Conservation (phyloP, 2,888 invertebrate species). For the Chrysolina haemoptera region DNA sequence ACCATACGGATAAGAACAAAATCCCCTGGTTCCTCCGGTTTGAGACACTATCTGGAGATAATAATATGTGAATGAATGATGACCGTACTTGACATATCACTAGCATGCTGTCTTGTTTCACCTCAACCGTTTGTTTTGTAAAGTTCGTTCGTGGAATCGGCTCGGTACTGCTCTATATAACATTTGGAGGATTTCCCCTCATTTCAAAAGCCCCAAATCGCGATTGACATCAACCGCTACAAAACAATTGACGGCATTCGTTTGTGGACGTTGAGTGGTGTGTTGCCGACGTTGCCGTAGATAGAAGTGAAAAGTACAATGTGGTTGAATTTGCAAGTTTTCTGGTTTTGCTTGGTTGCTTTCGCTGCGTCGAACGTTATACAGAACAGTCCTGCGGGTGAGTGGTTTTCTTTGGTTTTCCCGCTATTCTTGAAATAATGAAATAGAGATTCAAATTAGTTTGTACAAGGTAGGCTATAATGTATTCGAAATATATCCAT, state of each 20-base stretch:
- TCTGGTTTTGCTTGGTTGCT: not conserved
- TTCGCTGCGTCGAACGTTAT: not conserved
- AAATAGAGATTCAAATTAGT: too few relatives aligned
- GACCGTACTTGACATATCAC: not conserved
- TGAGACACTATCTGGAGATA: not conserved
- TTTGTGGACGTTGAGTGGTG: not conserved
- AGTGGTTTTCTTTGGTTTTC: not conserved
- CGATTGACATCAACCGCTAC: not conserved
- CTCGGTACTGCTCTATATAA: not conserved
- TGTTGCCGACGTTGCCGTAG: not conserved
- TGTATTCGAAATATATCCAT: too few relatives aligned
- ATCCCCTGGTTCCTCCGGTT: not conserved
- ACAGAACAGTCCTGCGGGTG: not conserved
- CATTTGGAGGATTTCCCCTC: slow-evolving; percentile 2
- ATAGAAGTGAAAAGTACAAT: not conserved
- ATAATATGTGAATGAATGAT: not conserved
- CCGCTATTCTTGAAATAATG: too few relatives aligned
- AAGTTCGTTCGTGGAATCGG: slow-evolving; percentile 2
- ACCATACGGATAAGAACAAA: not conserved
- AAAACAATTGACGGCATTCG: not conserved
- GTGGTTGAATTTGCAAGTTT: not conserved
- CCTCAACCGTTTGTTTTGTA: not conserved
- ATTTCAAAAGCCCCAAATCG: slow-evolving; percentile 1
- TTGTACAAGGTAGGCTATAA: too few relatives aligned
- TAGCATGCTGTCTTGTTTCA: not conserved